phyloP scores from a whole-genome alignment of 2,113 vertebrate genomes.

The Scartelaos histophorus region DNA sequence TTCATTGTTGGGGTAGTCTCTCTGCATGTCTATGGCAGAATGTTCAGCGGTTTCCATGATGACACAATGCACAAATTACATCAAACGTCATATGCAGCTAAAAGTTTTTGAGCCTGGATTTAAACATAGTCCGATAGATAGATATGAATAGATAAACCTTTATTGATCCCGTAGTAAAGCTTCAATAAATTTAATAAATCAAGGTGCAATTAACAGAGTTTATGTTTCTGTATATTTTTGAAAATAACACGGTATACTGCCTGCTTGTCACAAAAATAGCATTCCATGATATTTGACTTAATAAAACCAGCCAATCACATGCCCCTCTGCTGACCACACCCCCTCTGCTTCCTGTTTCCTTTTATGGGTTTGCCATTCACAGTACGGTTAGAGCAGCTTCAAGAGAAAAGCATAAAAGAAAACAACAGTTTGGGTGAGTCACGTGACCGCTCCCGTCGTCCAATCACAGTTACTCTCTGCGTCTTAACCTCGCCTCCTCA shows the following conservation, averaged over 20 bases:
- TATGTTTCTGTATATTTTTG: too few species aligned
- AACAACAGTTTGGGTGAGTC: slow-evolving; percentile 97
- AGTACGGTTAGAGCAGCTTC: slow-evolving; percentile 98
- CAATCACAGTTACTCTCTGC: not conserved
- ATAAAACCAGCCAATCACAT: slow-evolving; percentile 6
- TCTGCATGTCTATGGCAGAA: too few species aligned
- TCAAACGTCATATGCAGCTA: too few species aligned
- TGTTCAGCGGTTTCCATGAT: too few species aligned
- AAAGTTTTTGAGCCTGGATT: too few species aligned
- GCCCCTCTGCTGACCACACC: slow-evolving; percentile 8
- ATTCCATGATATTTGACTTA: slow-evolving; percentile 8
- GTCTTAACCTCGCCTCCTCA: slow-evolving; percentile 29
- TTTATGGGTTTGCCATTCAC: slow-evolving; percentile 79
- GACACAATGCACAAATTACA: too few species aligned
- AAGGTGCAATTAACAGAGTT: too few species aligned
- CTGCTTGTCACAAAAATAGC: not conserved
- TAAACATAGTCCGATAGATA: too few species aligned
- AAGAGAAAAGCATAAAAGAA: slow-evolving; percentile 98
- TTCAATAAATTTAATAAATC: too few species aligned
- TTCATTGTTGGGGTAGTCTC: too few species aligned
- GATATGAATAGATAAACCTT: too few species aligned
- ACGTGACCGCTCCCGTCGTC: slow-evolving; percentile 19
- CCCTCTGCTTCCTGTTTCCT: slow-evolving; percentile 30
- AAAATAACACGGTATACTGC: not conserved
- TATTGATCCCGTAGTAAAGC: too few species aligned